phyloP scores from a whole-genome alignment of 2,888 invertebrate species.

The Palloptera scutellata region DNA sequence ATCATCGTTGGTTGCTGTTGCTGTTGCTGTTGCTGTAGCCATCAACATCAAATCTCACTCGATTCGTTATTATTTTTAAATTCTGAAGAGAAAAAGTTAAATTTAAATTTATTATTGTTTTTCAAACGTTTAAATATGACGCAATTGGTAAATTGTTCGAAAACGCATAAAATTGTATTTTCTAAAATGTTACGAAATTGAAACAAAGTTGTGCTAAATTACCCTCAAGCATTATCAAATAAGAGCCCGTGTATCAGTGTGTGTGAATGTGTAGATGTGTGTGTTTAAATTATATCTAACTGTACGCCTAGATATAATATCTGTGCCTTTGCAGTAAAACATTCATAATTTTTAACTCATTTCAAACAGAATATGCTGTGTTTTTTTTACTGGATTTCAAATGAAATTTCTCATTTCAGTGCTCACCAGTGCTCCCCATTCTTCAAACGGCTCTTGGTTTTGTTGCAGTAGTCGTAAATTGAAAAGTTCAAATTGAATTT shows the following conservation, averaged over 20 bases:
- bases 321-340: too few species aligned
- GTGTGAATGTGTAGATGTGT: too few species aligned
- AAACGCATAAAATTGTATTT: conserved; percentile 20
- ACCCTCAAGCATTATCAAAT: background rate
- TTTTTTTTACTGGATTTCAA: background rate
- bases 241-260: background rate
- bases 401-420: background rate
- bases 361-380: background rate
- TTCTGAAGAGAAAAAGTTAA: background rate
- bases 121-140: background rate
- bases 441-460: conserved; percentile 14
- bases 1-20: too few species aligned
- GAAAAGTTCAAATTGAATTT: conserved; percentile 64
- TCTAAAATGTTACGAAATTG: conserved; percentile 6
- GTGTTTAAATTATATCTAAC: too few species aligned
- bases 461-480: conserved; percentile 47
- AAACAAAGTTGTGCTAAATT: conserved; percentile 21
- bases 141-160: conserved; percentile 11
- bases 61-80: background rate
- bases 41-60: too few species aligned
- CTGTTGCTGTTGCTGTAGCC: too few species aligned
- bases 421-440: background rate
- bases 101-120: background rate
- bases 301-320: too few species aligned
- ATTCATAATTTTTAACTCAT: background rate